These are phyloP conservation scores for Chiloscyllium punctatum DNA, from an alignment of 2,797 vertebrate species.

Conservation along the genomic window DNA sequence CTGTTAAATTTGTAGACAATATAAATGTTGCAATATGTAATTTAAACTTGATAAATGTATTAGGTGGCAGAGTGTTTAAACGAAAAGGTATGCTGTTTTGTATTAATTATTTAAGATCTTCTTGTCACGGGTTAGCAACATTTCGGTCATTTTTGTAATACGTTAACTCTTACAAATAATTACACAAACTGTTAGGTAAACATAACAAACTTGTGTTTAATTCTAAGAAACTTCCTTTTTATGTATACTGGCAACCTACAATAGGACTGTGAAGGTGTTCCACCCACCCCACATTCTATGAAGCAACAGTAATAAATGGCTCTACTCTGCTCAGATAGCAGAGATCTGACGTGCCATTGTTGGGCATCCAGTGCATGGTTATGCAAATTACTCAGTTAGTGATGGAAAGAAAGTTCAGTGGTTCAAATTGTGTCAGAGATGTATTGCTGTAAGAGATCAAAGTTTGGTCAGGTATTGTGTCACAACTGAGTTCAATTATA, in stretches of 20 bases:
- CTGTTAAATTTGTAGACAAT: not conserved
- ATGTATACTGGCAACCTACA: no score
- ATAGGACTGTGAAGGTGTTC: not conserved
- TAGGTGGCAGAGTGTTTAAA: not conserved
- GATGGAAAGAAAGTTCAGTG: not conserved
- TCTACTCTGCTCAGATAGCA: not conserved
- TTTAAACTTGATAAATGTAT: not conserved
- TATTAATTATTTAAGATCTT: not conserved
- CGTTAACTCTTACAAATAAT: not conserved
- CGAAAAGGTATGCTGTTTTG: not conserved
- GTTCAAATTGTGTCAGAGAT: conserved; percentile 13
- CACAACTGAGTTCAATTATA: not conserved
- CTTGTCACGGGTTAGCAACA: not conserved
- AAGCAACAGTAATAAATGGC: not conserved
- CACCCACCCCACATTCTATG: not conserved
- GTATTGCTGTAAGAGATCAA: not conserved
- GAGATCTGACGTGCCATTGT: not conserved
- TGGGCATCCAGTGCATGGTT: not conserved
- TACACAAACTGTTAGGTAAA: not conserved
- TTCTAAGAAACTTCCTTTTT: not conserved
- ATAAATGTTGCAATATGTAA: not conserved
- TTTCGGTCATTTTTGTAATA: not conserved
- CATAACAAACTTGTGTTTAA: not conserved
- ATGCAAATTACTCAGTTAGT: not conserved
- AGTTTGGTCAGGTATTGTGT: not conserved